Conservation (phyloP, 2,888 invertebrate species). For the Acrocyrtus sp. region DNA sequence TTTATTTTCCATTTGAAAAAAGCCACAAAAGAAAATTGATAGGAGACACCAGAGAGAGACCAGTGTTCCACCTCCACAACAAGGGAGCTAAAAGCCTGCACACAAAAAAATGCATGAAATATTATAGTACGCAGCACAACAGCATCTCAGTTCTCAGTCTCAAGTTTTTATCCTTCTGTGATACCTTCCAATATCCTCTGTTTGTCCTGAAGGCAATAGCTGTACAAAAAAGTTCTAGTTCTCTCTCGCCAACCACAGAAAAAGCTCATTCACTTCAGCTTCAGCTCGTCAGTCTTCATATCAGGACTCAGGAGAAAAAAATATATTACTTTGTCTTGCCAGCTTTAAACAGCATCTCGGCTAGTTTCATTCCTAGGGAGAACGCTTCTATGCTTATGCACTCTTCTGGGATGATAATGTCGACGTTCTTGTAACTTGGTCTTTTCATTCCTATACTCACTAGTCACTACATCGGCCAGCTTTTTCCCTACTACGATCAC, state of each 20-base stretch:
- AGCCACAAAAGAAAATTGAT: neutral
- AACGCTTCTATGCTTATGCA: no score
- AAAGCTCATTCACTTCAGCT: neutral
- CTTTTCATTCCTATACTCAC: no score
- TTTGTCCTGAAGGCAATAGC: slow-evolving; percentile 41
- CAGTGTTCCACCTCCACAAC: neutral
- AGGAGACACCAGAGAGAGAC: neutral
- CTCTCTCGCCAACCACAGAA: slow-evolving; percentile 11
- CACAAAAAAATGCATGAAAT: no score
- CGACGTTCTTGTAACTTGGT: no score
- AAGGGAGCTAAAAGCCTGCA: neutral
- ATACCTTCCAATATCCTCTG: neutral
- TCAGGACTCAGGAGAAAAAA: neutral
- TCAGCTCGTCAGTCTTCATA: neutral
- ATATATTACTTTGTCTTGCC: neutral
- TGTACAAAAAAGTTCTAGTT: neutral
- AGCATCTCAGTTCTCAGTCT: no score
- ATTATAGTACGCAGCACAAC: neutral
- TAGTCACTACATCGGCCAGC: no score
- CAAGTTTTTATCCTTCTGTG: no score
- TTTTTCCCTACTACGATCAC: no score
- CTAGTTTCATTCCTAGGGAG: no score
- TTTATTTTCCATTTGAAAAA: neutral
- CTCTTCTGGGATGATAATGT: no score
- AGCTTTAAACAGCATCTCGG: no score